Evolutionary conservation across 2,113 vertebrate genomes (phyloP).

Genomic region (Lagopus leucura): DNA sequence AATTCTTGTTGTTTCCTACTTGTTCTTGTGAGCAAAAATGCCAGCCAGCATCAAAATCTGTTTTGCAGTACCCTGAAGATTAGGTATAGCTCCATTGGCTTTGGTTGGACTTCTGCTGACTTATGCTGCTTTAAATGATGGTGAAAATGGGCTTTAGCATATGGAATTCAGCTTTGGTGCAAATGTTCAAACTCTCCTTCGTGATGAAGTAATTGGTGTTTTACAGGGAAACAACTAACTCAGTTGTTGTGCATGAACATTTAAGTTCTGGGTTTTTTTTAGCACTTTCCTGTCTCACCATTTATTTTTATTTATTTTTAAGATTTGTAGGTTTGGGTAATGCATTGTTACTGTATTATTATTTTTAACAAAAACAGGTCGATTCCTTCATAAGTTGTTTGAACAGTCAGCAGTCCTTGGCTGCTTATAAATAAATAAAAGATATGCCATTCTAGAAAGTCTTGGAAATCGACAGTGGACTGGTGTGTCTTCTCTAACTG

Average conservation of each 20-base stretch:
- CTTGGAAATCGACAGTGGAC: neutral
- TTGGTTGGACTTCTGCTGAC: neutral
- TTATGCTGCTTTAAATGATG: neutral
- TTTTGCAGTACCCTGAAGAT: neutral
- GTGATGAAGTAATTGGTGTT: slow-evolving; percentile 17
- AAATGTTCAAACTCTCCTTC: neutral
- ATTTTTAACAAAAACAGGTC: neutral
- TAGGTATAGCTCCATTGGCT: neutral
- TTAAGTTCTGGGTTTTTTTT: neutral
- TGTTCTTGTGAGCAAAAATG: neutral
- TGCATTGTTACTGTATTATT: neutral
- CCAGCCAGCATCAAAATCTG: neutral
- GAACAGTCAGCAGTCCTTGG: neutral
- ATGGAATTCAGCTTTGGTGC: slow-evolving; percentile 28
- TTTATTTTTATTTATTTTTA: neutral
- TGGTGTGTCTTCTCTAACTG: neutral
- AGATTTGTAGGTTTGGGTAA: neutral
- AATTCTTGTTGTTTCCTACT: neutral
- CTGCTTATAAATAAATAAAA: neutral
- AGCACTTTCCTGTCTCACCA: neutral
- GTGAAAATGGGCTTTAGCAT: neutral
- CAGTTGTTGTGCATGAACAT: neutral
- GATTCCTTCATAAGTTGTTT: neutral
- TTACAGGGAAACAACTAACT: neutral
- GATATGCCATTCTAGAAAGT: neutral